These are phyloP conservation scores for Euplexia lucipara DNA, from an alignment of 2,888 invertebrate species.

Conservation along the genomic window DNA sequence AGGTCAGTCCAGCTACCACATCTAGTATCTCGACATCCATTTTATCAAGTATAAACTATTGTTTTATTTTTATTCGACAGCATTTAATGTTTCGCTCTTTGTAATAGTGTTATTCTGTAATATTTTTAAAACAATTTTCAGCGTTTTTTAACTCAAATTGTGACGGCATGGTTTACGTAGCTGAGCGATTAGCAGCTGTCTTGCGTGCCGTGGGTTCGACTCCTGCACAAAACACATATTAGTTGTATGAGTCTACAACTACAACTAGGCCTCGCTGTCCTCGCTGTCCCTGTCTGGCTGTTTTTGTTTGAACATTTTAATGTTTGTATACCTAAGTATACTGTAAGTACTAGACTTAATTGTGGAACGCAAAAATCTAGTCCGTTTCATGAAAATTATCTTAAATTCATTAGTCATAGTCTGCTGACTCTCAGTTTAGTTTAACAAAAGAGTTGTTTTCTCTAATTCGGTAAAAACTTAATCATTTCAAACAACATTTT, in stretches of 20 bases:
- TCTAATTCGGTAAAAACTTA: neutral
- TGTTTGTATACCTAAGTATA: too few species aligned
- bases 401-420: constrained; percentile 6
- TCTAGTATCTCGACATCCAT: constrained; percentile 53
- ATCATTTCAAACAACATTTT: neutral
- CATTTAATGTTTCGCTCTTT: constrained; percentile 73
- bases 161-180: too few species aligned
- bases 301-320: too few species aligned
- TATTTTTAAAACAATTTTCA: neutral
- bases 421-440: neutral
- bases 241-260: too few species aligned
- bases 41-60: constrained; percentile 67
- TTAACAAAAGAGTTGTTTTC: neutral
- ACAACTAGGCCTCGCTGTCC: too few species aligned
- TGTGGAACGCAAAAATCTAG: neutral
- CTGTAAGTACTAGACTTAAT: too few species aligned
- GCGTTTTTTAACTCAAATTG: too few species aligned
- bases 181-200: too few species aligned
- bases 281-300: too few species aligned
- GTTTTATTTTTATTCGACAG: constrained; percentile 79
- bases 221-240: too few species aligned
- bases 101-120: constrained; percentile 73
- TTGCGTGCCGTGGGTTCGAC: too few species aligned
- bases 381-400: too few species aligned
- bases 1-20: constrained; percentile 10